Percentiles rank a stretch among this genome's conserved stretches.
phyloP scores from a whole-genome alignment of 1,140 invertebrate genomes.

The Paraescarpia echinospica region DNA sequence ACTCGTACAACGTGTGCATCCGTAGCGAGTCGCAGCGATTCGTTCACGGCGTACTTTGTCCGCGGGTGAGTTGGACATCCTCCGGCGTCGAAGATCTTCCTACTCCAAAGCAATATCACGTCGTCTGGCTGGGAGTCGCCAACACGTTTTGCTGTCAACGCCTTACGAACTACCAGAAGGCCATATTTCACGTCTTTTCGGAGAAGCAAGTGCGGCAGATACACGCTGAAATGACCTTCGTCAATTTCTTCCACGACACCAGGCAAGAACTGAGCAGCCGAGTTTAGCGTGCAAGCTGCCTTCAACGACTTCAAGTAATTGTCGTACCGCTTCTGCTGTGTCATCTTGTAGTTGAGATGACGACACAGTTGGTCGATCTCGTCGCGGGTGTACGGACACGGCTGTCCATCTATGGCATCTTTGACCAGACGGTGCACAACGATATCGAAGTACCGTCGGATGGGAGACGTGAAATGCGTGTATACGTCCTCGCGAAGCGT shows the following conservation, averaged over 20 bases:
- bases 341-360: conserved; percentile 32
- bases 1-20: too few species aligned
- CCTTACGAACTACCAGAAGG: background rate
- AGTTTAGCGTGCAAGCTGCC: background rate
- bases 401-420: conserved; percentile 16
- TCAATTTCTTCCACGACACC: conserved; percentile 19
- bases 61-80: conserved; percentile 2
- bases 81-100: background rate
- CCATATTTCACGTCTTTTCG: background rate
- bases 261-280: conserved; percentile 21
- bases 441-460: conserved; percentile 46
- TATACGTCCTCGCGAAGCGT: conserved; percentile 38
- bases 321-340: conserved; percentile 36
- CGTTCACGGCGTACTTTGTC: background rate
- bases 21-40: background rate
- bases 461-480: conserved; percentile 60
- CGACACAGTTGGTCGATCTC: conserved; percentile 28
- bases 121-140: background rate
- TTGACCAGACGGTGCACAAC: background rate
- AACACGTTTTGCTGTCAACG: background rate
- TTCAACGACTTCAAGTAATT: conserved; percentile 7
- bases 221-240: conserved; percentile 10
- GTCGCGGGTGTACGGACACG: conserved; percentile 12
- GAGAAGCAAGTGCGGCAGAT: background rate
- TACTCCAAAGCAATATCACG: background rate